phyloP scores from a whole-genome alignment of 2,888 invertebrate species.

The Taphrorychus bicolor region DNA sequence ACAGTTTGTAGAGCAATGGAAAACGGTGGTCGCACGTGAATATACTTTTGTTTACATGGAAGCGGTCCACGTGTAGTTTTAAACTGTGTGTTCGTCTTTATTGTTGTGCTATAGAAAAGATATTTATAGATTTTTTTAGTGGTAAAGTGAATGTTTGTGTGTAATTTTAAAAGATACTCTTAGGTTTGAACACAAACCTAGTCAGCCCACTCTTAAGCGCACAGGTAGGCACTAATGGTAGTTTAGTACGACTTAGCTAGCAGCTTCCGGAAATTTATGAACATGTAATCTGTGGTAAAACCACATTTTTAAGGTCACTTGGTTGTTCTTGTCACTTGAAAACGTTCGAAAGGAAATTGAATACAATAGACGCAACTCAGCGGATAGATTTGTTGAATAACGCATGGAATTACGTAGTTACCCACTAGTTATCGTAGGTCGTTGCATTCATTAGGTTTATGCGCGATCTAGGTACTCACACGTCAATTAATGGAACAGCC shows the following conservation, averaged over 20 bases:
- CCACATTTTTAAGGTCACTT: no score
- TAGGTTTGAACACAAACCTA: neutral
- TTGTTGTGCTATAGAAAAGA: neutral
- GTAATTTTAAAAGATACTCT: neutral
- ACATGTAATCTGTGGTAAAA: neutral
- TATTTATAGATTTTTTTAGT: neutral
- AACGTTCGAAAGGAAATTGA: neutral
- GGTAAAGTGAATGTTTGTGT: neutral
- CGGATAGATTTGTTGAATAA: neutral
- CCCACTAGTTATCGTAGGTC: neutral
- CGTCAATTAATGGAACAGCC: neutral
- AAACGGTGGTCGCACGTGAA: slow-evolving; percentile 21
- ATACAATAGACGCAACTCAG: neutral
- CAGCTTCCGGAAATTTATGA: no score
- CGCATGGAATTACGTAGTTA: neutral
- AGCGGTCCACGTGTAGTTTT: slow-evolving; percentile 13
- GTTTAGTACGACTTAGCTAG: no score
- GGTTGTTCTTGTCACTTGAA: no score
- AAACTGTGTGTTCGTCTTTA: slow-evolving; percentile 1
- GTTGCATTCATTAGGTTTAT: neutral
- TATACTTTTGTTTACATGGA: slow-evolving; percentile 19
- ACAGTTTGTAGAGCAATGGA: slow-evolving; percentile 6
- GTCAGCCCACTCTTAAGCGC: no score
- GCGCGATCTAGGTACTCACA: neutral
- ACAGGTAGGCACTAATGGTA: neutral